Conservation (phyloP, 1,140 invertebrate genomes). For the Platorchestia sp. region DNA sequence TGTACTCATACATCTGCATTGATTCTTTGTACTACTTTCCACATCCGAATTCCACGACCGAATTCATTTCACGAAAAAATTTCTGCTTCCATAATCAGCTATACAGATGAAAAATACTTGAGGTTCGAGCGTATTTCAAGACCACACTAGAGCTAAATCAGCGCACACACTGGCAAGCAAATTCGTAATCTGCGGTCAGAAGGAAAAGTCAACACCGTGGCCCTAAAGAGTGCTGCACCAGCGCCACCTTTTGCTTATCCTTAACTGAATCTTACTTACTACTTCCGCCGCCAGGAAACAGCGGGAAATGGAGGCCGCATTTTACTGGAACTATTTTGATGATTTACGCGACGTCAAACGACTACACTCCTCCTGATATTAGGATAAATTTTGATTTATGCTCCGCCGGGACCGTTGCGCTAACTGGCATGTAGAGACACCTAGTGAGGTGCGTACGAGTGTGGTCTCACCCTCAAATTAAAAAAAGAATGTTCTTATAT, state of each 20-base stretch:
- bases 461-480: neutral
- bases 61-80: neutral
- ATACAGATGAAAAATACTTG: neutral
- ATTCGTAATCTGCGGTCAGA: neutral
- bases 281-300: slow-evolving; percentile 8
- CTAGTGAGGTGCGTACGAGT: neutral
- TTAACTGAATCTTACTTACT: slow-evolving; percentile 50
- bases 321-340: slow-evolving; percentile 2
- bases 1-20: too few relatives aligned
- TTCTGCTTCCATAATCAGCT: neutral
- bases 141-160: neutral
- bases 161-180: neutral
- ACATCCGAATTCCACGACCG: too few relatives aligned
- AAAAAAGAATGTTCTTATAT: neutral
- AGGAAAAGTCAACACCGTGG: neutral
- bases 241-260: neutral
- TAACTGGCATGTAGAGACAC: neutral
- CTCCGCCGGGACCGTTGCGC: neutral
- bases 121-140: neutral
- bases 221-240: neutral
- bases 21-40: too few relatives aligned
- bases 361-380: neutral
- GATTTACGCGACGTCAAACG: slow-evolving; percentile 18
- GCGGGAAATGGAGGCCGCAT: slow-evolving; percentile 20
- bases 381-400: neutral